Evolutionary conservation across 2,888 invertebrate species (phyloP).

Genomic region (Chironomus riparius): DNA sequence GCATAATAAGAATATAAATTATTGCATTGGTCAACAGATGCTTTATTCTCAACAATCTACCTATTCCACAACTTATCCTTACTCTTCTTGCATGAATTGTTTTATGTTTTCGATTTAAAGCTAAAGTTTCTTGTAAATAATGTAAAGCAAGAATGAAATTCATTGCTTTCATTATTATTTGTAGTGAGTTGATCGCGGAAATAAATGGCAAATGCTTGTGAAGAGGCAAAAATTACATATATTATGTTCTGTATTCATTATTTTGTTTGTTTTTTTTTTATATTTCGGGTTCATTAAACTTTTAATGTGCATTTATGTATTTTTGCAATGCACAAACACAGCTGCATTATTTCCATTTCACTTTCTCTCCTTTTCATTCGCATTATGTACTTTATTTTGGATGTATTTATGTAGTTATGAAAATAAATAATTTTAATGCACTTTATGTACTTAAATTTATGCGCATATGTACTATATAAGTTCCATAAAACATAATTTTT

Average conservation of each 20-base stretch:
- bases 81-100: too few species aligned
- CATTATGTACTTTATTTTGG: neutral
- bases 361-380: neutral
- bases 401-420: too few species aligned
- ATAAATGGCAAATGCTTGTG: conserved; percentile 11
- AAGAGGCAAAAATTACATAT: neutral
- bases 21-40: neutral
- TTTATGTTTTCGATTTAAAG: too few species aligned
- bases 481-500: too few species aligned
- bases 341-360: neutral
- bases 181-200: neutral
- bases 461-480: too few species aligned
- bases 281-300: conserved; percentile 15
- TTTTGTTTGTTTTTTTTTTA: conserved; percentile 2
- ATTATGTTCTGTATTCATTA: neutral
- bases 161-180: neutral
- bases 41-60: neutral
- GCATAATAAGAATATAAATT: neutral
- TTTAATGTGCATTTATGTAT: neutral
- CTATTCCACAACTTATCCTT: too few species aligned
- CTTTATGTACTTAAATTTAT: too few species aligned
- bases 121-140: neutral
- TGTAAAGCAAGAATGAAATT: neutral
- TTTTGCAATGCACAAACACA: conserved; percentile 1
- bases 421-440: too few species aligned